Evolutionary conservation across 2,113 vertebrate species (phyloP).

Genomic region (Dasypus novemcinctus): DNA sequence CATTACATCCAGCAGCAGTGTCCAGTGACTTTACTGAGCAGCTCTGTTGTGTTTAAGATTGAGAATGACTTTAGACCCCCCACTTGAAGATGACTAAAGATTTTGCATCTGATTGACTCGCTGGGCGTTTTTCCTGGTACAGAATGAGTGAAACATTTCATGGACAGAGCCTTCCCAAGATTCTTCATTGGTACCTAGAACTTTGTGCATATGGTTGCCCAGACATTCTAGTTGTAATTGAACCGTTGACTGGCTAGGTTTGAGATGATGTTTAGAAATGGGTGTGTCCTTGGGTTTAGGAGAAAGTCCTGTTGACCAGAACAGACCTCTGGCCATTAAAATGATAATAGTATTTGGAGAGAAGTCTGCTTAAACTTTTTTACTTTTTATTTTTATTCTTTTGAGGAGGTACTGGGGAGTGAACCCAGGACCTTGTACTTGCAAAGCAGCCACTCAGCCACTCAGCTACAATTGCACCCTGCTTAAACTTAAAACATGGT

Average conservation of each 20-base stretch:
- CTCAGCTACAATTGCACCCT: not conserved
- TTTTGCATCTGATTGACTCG: slow-evolving; percentile 50
- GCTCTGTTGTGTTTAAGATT: not conserved
- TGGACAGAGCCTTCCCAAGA: slow-evolving; percentile 15
- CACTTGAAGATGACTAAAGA: slow-evolving; percentile 42
- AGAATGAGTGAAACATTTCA: slow-evolving; percentile 43
- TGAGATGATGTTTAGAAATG: not conserved
- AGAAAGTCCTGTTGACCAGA: not conserved
- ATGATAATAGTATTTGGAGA: slow-evolving; percentile 27
- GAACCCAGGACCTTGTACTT: too few relatives aligned
- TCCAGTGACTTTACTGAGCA: not conserved
- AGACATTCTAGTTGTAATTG: not conserved
- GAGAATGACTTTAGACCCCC: not conserved
- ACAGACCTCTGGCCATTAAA: slow-evolving; percentile 42
- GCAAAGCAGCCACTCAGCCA: too few relatives aligned
- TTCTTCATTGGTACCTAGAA: not conserved
- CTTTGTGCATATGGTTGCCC: slow-evolving; percentile 16
- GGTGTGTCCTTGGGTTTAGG: slow-evolving; percentile 13
- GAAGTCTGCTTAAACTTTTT: slow-evolving; percentile 12
- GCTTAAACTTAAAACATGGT: slow-evolving; percentile 27
- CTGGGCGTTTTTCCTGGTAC: not conserved
- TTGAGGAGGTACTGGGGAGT: too few relatives aligned
- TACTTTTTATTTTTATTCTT: too few relatives aligned
- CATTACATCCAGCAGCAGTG: not conserved
- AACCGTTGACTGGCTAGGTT: slow-evolving; percentile 14